Percentiles rank a stretch among this genome's conserved stretches.
These are phyloP conservation scores for Coenobita brevimanus DNA, from an alignment of 1,140 invertebrate species.

Conservation along the genomic window DNA sequence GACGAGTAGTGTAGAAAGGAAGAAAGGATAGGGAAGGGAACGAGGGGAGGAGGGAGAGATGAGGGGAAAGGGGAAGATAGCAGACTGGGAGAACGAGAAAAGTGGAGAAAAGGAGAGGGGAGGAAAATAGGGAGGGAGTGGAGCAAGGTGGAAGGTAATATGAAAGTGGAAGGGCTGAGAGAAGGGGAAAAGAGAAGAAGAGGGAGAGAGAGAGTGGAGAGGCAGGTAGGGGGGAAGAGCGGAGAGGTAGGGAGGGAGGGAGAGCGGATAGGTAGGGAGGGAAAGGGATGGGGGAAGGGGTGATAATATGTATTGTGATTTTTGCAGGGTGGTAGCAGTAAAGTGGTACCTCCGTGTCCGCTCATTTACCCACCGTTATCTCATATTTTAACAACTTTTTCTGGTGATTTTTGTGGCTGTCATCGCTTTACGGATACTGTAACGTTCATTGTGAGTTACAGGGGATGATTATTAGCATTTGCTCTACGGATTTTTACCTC, in stretches of 20 bases:
- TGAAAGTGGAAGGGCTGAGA: background rate
- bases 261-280: background rate
- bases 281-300: background rate
- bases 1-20: no score
- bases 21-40: no score
- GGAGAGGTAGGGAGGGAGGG: background rate
- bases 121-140: background rate
- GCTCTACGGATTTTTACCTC: no score
- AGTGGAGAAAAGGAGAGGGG: background rate
- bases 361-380: no score
- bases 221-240: background rate
- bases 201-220: background rate
- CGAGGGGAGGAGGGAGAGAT: no score
- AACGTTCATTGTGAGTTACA: no score
- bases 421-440: background rate
- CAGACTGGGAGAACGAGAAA: background rate
- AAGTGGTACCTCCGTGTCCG: no score
- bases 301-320: no score
- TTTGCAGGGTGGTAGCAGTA: no score
- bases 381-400: background rate
- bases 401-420: background rate
- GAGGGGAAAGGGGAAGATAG: no score
- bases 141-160: background rate
- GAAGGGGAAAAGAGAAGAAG: background rate
- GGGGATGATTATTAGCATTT: no score